Percentiles rank a stretch among this genome's conserved stretches.
These are phyloP conservation scores for Atethmia centrago DNA, from an alignment of 2,888 invertebrate species.

Conservation along the genomic window DNA sequence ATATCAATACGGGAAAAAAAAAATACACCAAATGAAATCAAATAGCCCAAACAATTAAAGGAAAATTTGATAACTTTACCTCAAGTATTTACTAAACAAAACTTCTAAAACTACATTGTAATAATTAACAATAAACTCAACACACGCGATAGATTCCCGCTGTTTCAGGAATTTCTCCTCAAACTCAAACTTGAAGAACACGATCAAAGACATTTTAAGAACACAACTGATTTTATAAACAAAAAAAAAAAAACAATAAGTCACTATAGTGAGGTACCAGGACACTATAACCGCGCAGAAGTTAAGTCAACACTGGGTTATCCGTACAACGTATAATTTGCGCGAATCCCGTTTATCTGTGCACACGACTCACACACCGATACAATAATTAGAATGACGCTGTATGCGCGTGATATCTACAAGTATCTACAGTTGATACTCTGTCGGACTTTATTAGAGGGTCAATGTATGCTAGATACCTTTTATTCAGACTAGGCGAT, in stretches of 20 bases:
- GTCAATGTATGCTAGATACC: constrained; percentile 39
- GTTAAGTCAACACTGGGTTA: constrained; percentile 70
- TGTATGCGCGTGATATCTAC: constrained; percentile 26
- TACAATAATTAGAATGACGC: constrained; percentile 59
- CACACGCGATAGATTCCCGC: constrained; percentile 69
- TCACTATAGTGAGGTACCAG: constrained; percentile 38
- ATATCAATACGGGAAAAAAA: neutral
- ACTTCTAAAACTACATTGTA: constrained; percentile 69
- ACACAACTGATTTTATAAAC: constrained; percentile 26
- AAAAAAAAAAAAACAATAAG: constrained; percentile 22
- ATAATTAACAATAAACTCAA: constrained; percentile 68
- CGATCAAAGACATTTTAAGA: constrained; percentile 72
- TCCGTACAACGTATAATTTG: constrained; percentile 62
- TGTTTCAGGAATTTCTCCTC: constrained; percentile 62
- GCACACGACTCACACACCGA: constrained; percentile 45
- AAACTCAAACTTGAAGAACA: constrained; percentile 64
- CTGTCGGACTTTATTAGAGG: constrained; percentile 39
- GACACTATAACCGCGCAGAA: constrained; percentile 45
- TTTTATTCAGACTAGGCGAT: neutral
- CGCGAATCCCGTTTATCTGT: constrained; percentile 67
- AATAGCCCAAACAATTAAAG: neutral
- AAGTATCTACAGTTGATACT: constrained; percentile 17
- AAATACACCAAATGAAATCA: neutral
- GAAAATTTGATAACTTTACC: constrained; percentile 67
- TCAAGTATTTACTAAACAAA: constrained; percentile 63